Conservation (phyloP, 2,888 invertebrate genomes). For the Sipha maydis region DNA sequence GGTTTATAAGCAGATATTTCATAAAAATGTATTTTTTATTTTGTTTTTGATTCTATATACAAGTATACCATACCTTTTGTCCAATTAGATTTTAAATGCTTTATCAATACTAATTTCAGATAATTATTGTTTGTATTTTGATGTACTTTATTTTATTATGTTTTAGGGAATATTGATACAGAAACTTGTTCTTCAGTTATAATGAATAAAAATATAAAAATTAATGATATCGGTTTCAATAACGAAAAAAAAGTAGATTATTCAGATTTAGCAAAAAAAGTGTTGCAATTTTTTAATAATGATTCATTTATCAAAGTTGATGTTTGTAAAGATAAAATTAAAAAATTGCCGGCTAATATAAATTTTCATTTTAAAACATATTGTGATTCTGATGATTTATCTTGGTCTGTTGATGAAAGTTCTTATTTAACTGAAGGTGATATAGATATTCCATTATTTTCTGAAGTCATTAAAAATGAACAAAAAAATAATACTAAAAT, state of each 20-base stretch:
- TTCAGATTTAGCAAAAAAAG: not conserved
- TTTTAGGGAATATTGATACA: not conserved
- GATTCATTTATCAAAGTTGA: not conserved
- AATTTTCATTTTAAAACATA: not conserved
- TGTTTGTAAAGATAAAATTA: not conserved
- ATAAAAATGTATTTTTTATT: too few relatives aligned
- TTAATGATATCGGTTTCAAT: not conserved
- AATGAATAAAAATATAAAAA: not conserved
- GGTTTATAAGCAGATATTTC: too few relatives aligned
- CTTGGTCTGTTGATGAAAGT: not conserved
- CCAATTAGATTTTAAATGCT: too few relatives aligned
- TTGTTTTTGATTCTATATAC: too few relatives aligned
- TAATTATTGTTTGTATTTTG: too few relatives aligned
- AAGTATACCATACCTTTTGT: too few relatives aligned
- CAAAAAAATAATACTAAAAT: not conserved
- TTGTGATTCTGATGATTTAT: not conserved
- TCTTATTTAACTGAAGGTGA: not conserved
- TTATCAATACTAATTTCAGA: too few relatives aligned
- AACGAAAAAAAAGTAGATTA: not conserved
- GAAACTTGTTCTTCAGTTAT: not conserved
- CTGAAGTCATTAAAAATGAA: not conserved
- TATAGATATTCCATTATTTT: not conserved
- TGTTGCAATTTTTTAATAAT: not conserved
- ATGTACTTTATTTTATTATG: conserved; percentile 4
- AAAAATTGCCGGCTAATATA: not conserved